These are phyloP conservation scores for Torymus tubicola DNA, from an alignment of 2,888 invertebrate species.

Conservation along the genomic window DNA sequence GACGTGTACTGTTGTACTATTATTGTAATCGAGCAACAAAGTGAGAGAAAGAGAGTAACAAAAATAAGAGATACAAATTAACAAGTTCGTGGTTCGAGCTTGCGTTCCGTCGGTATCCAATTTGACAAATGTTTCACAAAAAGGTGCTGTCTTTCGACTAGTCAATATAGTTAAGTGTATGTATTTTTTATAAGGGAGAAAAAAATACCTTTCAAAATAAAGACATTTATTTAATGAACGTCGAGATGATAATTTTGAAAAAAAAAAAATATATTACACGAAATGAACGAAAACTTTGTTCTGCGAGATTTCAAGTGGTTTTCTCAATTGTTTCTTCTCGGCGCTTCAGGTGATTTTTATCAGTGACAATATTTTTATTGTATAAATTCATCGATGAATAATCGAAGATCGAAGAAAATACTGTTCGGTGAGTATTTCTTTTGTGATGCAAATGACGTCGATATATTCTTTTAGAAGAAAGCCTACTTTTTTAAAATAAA, in stretches of 20 bases:
- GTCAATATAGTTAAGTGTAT: constrained; percentile 73
- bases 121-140: constrained; percentile 53
- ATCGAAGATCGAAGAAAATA: constrained; percentile 56
- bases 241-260: constrained; percentile 53
- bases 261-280: constrained; percentile 9
- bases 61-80: constrained; percentile 18
- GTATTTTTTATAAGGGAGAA: constrained; percentile 70
- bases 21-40: constrained; percentile 34
- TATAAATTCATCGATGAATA: constrained; percentile 49
- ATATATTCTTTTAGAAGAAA: constrained; percentile 38
- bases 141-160: constrained; percentile 64
- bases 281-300: constrained; percentile 10
- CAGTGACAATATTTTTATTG: constrained; percentile 50
- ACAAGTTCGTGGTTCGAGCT: constrained; percentile 42
- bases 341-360: constrained; percentile 49
- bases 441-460: constrained; percentile 43
- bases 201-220: constrained; percentile 64
- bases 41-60: constrained; percentile 23
- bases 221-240: constrained; percentile 60
- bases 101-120: constrained; percentile 61
- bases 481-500: constrained; percentile 32
- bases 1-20: constrained; percentile 29
- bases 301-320: constrained; percentile 39
- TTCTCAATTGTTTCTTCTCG: constrained; percentile 35
- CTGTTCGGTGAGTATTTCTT: constrained; percentile 57